Percentiles rank a stretch among this genome's conserved stretches.
phyloP scores from a whole-genome alignment of 2,888 invertebrate species.

The Torymus tubicola region DNA sequence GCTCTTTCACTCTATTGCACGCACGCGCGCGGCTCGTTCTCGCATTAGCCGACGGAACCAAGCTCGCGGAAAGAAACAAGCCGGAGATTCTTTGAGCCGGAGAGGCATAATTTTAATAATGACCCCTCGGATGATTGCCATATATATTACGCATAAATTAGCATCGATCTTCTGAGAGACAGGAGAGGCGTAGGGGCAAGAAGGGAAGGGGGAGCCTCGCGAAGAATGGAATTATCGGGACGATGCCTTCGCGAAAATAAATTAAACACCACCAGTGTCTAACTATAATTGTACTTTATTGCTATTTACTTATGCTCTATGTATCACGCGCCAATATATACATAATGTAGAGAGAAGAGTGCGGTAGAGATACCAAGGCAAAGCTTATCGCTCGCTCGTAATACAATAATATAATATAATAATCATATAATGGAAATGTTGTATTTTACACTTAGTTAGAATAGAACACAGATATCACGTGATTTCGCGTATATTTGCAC shows the following conservation, averaged over 20 bases:
- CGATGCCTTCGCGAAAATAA: slow-evolving; percentile 37
- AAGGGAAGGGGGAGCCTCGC: neutral
- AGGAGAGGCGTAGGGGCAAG: neutral
- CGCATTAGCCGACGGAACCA: slow-evolving; percentile 40
- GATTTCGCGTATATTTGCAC: slow-evolving; percentile 59
- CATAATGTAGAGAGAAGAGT: slow-evolving; percentile 24
- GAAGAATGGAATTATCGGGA: slow-evolving; percentile 8
- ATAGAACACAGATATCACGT: slow-evolving; percentile 65
- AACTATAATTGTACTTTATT: slow-evolving; percentile 56
- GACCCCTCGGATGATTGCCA: slow-evolving; percentile 36
- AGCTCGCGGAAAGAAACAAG: slow-evolving; percentile 38
- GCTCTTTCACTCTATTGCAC: neutral
- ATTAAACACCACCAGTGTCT: slow-evolving; percentile 22
- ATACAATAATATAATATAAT: slow-evolving; percentile 15
- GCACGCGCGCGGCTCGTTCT: slow-evolving; percentile 30
- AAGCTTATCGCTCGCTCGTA: slow-evolving; percentile 24
- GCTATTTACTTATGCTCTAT: slow-evolving; percentile 45
- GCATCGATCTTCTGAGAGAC: slow-evolving; percentile 34
- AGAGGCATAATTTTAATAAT: slow-evolving; percentile 49
- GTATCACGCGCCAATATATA: slow-evolving; percentile 53
- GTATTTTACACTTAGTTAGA: slow-evolving; percentile 73
- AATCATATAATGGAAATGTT: slow-evolving; percentile 47
- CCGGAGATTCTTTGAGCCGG: neutral
- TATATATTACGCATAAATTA: slow-evolving; percentile 43
- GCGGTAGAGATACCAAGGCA: slow-evolving; percentile 23